Evolutionary conservation across 1,140 invertebrate genomes (phyloP).

Genomic region (Drosophila tropicalis): DNA sequence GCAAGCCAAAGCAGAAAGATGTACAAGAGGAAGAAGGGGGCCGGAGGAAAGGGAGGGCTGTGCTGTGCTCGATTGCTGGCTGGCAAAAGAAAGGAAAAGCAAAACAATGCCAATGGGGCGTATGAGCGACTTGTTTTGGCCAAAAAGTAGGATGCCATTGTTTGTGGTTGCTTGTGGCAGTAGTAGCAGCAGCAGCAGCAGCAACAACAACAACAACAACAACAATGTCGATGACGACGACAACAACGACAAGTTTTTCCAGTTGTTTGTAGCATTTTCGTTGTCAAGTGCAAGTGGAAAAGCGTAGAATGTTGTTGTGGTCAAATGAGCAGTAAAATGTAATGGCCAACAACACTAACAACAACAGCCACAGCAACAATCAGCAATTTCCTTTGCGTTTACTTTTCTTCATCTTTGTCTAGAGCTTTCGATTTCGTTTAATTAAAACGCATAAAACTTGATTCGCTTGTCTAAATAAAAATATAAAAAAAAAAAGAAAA

Average conservation of each 20-base stretch:
- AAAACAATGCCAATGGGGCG: slow-evolving; percentile 76
- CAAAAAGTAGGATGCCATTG: slow-evolving; percentile 80
- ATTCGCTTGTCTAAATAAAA: slow-evolving; percentile 19
- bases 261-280: slow-evolving; percentile 63
- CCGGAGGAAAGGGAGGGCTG: not conserved
- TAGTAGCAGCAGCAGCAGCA: not conserved
- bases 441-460: slow-evolving; percentile 77
- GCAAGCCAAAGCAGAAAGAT: slow-evolving; percentile 61
- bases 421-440: slow-evolving; percentile 77
- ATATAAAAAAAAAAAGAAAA: too few species aligned
- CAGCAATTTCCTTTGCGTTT: slow-evolving; percentile 68
- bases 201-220: not conserved
- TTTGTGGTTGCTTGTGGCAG: slow-evolving; percentile 53
- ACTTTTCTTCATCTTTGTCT: slow-evolving; percentile 27
- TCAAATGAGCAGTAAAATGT: slow-evolving; percentile 58
- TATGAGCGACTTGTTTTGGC: slow-evolving; percentile 78
- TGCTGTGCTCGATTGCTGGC: slow-evolving; percentile 9
- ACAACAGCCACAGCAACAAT: slow-evolving; percentile 47
- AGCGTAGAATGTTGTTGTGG: slow-evolving; percentile 48
- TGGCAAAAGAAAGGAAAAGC: slow-evolving; percentile 66
- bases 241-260: slow-evolving; percentile 53
- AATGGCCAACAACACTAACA: slow-evolving; percentile 39
- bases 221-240: not conserved
- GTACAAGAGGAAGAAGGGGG: not conserved
- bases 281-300: slow-evolving; percentile 78